A percentile compares a stretch with the other conserved stretches of the same genome.
phyloP scores from a whole-genome alignment of 2,113 vertebrate species.

The Pantherophis guttatus region DNA sequence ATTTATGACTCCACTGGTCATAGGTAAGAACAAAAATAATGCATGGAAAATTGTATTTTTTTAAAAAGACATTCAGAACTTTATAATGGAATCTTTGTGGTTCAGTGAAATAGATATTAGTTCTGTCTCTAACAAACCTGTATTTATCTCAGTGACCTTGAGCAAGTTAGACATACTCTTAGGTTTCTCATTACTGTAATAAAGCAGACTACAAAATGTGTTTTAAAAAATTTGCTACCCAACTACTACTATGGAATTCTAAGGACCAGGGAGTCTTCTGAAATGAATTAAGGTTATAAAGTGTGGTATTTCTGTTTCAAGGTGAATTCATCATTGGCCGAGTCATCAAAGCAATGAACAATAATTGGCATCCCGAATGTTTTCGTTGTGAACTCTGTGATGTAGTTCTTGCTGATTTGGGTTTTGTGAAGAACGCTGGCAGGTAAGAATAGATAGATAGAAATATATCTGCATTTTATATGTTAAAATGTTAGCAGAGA shows the following conservation, averaged over 20 bases:
- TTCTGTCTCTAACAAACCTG: background rate
- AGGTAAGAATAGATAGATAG: conserved; percentile 58
- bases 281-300: conserved; percentile 4
- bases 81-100: background rate
- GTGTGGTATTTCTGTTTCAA: conserved; percentile 41
- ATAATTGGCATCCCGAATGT: conserved; percentile 77
- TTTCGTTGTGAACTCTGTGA: conserved; percentile 77
- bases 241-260: background rate
- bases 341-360: conserved; percentile 81
- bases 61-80: background rate
- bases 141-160: background rate
- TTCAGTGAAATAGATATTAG: background rate
- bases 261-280: background rate
- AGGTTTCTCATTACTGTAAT: background rate
- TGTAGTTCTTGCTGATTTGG: conserved; percentile 72
- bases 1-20: background rate
- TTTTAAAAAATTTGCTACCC: background rate
- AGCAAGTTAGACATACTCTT: background rate
- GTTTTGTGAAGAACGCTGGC: conserved; percentile 77
- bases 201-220: background rate
- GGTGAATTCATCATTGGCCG: conserved; percentile 77
- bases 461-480: background rate
- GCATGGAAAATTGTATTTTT: background rate
- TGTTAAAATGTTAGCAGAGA: background rate
- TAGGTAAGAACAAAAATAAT: background rate